phyloP scores from a whole-genome alignment of 2,888 invertebrate species.

The Pristionchus fissidentatus region DNA sequence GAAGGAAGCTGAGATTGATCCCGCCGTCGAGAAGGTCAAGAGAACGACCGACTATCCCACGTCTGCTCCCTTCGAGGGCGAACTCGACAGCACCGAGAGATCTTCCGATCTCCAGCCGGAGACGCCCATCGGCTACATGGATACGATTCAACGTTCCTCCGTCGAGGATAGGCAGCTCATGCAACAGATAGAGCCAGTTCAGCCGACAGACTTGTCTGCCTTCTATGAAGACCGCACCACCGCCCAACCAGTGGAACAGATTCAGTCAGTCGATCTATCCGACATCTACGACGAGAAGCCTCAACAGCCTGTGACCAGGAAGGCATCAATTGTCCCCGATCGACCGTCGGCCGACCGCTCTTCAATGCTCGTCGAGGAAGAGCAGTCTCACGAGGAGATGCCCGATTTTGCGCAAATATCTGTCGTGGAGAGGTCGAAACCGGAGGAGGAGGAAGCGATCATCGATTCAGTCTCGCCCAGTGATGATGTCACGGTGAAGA shows the following conservation, averaged over 20 bases:
- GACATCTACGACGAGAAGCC: neutral
- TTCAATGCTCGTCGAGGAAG: neutral
- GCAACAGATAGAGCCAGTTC: neutral
- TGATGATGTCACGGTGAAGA: too few relatives aligned
- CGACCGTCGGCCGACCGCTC: slow-evolving; percentile 11
- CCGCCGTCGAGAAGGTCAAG: slow-evolving; percentile 2
- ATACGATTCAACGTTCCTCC: neutral
- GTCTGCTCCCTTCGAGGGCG: slow-evolving; percentile 33
- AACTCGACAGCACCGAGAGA: slow-evolving; percentile 21
- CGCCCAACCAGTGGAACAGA: neutral
- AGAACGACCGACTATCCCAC: slow-evolving; percentile 7
- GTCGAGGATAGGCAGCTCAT: neutral
- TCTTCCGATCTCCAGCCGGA: slow-evolving; percentile 1
- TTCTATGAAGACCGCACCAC: neutral
- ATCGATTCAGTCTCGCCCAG: too few relatives aligned
- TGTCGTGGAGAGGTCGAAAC: too few relatives aligned
- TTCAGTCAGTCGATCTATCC: neutral
- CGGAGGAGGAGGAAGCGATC: slow-evolving; percentile 29
- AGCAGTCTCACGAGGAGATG: neutral
- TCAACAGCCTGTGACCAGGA: neutral
- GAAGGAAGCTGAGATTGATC: neutral
- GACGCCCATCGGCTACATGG: neutral
- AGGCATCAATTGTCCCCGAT: neutral
- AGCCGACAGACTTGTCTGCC: neutral
- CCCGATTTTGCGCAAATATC: neutral